phyloP scores from a whole-genome alignment of 2,797 vertebrate genomes.

The Neostethus bicornis region DNA sequence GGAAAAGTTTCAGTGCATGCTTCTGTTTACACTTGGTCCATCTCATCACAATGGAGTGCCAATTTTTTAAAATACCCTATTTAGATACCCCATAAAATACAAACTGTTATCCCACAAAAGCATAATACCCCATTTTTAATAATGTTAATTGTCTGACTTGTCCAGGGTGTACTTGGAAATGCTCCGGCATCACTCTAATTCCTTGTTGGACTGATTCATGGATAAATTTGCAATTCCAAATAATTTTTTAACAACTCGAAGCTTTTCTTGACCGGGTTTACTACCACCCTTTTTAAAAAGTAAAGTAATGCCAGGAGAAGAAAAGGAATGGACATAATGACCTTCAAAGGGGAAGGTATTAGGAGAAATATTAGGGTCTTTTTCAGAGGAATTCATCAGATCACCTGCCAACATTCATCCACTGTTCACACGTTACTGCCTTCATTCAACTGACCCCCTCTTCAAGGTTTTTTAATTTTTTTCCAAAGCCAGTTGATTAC shows the following conservation, averaged over 20 bases:
- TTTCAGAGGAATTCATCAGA: conserved; percentile 23
- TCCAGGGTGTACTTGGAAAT: too few relatives aligned
- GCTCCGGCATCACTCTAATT: too few relatives aligned
- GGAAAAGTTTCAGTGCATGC: too few relatives aligned
- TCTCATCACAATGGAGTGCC: too few relatives aligned
- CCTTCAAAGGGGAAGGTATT: neutral
- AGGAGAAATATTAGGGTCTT: conserved; percentile 1
- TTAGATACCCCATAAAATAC: too few relatives aligned
- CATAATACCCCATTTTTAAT: too few relatives aligned
- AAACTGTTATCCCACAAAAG: too few relatives aligned
- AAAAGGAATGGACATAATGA: neutral
- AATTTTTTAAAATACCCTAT: too few relatives aligned
- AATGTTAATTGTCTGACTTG: too few relatives aligned
- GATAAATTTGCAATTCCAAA: neutral
- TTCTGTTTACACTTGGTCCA: too few relatives aligned
- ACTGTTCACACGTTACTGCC: conserved; percentile 5
- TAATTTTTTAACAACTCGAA: neutral
- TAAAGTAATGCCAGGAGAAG: neutral
- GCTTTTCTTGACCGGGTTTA: neutral
- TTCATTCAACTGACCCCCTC: conserved; percentile 13
- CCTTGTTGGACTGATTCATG: too few relatives aligned
- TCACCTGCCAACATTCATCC: conserved; percentile 13
- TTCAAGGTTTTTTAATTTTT: conserved; percentile 7
- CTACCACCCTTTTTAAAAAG: neutral
- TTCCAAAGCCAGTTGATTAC: conserved; percentile 20